A percentile compares a stretch with the other conserved stretches of the same genome.
These are phyloP conservation scores for Phaethon lepturus DNA, from an alignment of 2,113 vertebrate species.

Conservation along the genomic window DNA sequence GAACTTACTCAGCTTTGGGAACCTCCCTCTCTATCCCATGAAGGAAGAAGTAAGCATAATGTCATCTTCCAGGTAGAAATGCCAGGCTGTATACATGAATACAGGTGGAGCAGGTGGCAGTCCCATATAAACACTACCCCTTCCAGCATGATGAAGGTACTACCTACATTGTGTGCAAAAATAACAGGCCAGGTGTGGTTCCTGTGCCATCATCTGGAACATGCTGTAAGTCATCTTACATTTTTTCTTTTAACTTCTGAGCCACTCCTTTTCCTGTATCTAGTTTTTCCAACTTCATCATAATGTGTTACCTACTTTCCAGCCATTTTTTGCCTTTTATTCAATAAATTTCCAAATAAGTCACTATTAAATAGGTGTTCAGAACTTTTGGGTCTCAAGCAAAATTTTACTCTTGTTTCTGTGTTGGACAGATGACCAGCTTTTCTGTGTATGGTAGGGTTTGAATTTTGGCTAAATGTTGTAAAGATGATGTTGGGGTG, in stretches of 20 bases:
- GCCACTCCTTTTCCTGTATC: not conserved
- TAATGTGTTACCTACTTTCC: not conserved
- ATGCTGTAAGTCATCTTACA: not conserved
- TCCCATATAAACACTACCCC: not conserved
- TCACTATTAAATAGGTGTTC: not conserved
- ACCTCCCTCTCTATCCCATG: not conserved
- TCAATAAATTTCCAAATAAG: not conserved
- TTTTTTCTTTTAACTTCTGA: not conserved
- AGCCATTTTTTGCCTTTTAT: not conserved
- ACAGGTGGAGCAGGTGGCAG: not conserved
- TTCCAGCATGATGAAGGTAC: not conserved
- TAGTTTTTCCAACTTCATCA: not conserved
- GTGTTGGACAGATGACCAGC: not conserved
- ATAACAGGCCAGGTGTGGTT: not conserved
- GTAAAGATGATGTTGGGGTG: not conserved
- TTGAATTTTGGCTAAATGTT: not conserved
- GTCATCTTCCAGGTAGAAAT: not conserved
- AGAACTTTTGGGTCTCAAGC: not conserved
- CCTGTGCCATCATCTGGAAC: not conserved
- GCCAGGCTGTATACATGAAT: not conserved
- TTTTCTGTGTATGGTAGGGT: not conserved
- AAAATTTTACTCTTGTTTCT: not conserved
- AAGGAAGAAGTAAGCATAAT: not conserved
- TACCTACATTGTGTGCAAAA: not conserved
- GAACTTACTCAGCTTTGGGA: not conserved